phyloP scores from a whole-genome alignment of 37 sponge, comb jelly and placozoan species.

The Ephydatia muelleri region DNA sequence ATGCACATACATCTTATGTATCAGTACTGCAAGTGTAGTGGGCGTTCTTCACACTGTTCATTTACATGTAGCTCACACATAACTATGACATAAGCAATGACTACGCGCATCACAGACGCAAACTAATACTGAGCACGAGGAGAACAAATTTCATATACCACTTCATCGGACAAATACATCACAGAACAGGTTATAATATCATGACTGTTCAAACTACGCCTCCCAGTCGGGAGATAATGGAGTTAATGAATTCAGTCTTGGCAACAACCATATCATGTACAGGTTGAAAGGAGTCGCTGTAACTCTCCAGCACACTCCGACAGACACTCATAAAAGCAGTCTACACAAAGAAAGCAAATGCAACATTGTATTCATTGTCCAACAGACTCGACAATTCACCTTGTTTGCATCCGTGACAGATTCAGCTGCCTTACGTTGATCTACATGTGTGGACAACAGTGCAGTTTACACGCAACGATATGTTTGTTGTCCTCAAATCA shows the following conservation, averaged over 20 bases:
- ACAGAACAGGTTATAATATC: not conserved
- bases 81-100: too few species aligned
- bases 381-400: not conserved
- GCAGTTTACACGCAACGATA: too few species aligned
- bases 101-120: too few species aligned
- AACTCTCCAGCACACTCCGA: slow-evolving; percentile 48
- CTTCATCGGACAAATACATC: not conserved
- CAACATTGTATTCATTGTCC: not conserved
- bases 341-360: not conserved
- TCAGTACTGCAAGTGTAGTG: too few species aligned
- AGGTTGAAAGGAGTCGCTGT: slow-evolving; percentile 57
- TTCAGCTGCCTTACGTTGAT: not conserved
- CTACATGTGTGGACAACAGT: not conserved
- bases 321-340: not conserved
- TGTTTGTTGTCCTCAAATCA: too few species aligned
- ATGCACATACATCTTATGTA: too few species aligned
- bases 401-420: not conserved
- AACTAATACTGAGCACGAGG: too few species aligned
- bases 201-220: not conserved
- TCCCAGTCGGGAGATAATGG: slow-evolving; percentile 22
- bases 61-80: too few species aligned
- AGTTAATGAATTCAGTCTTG: slow-evolving; percentile 8
- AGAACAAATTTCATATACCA: not conserved
- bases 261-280: slow-evolving; percentile 20
- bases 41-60: too few species aligned